Conservation (phyloP, 2,888 invertebrate genomes). For the Hypercompe scribonia region DNA sequence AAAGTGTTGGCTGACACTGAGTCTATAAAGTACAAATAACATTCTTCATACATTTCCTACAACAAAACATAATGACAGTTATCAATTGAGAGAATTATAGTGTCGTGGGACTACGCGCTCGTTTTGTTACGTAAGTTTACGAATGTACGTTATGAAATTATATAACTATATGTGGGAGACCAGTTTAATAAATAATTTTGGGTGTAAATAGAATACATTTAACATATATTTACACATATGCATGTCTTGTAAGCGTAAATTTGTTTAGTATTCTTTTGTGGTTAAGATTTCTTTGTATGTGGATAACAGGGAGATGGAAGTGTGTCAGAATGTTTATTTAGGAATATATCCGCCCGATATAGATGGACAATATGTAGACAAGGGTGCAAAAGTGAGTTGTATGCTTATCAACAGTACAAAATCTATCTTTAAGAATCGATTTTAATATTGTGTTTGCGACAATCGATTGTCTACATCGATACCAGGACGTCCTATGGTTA, state of each 20-base stretch:
- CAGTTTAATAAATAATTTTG: not conserved
- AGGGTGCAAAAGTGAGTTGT: too few species aligned
- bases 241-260: too few species aligned
- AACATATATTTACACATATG: too few species aligned
- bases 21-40: not conserved
- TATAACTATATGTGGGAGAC: not conserved
- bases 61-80: slow-evolving; percentile 10
- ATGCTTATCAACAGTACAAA: too few species aligned
- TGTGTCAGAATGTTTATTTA: too few species aligned
- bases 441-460: not conserved
- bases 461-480: not conserved
- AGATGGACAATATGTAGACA: too few species aligned
- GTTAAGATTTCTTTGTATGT: too few species aligned
- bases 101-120: slow-evolving; percentile 1
- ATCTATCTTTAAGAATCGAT: not conserved
- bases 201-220: not conserved
- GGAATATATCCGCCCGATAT: too few species aligned
- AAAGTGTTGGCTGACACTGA: not conserved
- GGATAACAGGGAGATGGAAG: too few species aligned
- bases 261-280: too few species aligned
- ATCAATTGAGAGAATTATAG: slow-evolving; percentile 17
- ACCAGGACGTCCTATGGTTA: not conserved
- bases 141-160: not conserved
- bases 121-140: slow-evolving; percentile 7
- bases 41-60: not conserved